Percentiles rank a stretch among this genome's conserved stretches.
phyloP scores from a whole-genome alignment of 2,113 vertebrate species.

The Gnathonemus longibarbis region DNA sequence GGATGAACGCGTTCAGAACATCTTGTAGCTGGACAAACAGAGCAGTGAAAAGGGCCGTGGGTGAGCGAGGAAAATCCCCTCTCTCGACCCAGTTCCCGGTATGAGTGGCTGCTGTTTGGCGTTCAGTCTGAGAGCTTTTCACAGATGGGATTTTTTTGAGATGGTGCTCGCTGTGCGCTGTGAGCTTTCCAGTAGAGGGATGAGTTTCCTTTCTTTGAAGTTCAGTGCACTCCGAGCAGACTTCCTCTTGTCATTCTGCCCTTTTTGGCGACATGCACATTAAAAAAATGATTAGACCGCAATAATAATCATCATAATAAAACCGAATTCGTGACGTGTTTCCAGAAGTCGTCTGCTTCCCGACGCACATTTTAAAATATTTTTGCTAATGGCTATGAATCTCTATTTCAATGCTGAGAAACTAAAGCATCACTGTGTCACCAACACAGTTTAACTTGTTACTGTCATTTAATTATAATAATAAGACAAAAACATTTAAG shows the following conservation, averaged over 20 bases:
- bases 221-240: background rate
- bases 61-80: constrained; percentile 26
- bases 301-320: background rate
- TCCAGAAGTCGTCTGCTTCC: background rate
- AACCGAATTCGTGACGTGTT: background rate
- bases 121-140: constrained; percentile 15
- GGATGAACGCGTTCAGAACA: background rate
- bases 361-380: background rate
- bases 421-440: background rate
- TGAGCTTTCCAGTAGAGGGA: constrained; percentile 14
- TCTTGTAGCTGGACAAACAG: constrained; percentile 3
- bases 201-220: constrained; percentile 9
- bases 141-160: constrained; percentile 21
- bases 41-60: constrained; percentile 14
- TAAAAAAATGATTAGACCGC: background rate
- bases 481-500: background rate
- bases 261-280: background rate
- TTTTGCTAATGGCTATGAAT: background rate
- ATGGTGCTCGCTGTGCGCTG: background rate
- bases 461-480: background rate
- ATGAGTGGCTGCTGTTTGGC: constrained; percentile 22
- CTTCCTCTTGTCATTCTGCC: background rate
- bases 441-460: background rate
- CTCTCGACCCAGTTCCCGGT: constrained; percentile 5
- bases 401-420: background rate